Conservation (phyloP, 2,888 invertebrate species). For the Cyrtodaria siliqua region DNA sequence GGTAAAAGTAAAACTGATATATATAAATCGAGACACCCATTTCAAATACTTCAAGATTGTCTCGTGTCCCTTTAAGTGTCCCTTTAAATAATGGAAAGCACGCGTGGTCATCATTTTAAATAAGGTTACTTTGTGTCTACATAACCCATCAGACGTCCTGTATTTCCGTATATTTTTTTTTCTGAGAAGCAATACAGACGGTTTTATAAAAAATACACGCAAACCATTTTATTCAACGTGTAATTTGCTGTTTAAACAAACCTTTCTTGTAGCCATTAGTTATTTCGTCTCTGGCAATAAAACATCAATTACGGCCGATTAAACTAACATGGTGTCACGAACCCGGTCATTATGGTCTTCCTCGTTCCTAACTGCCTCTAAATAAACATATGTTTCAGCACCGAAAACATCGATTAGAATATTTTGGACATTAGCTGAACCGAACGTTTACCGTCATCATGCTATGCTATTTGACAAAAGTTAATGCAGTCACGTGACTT, state of each 20-base stretch:
- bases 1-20: too few relatives aligned
- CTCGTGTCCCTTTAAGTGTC: too few relatives aligned
- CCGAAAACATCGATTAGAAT: slow-evolving; percentile 51
- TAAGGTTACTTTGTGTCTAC: too few relatives aligned
- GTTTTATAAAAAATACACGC: slow-evolving; percentile 45
- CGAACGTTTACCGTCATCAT: too few relatives aligned
- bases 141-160: neutral
- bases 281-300: slow-evolving; percentile 37
- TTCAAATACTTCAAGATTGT: too few relatives aligned
- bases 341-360: slow-evolving; percentile 39
- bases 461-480: too few relatives aligned
- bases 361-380: slow-evolving; percentile 15
- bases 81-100: too few relatives aligned
- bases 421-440: slow-evolving; percentile 24
- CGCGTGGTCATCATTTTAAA: too few relatives aligned
- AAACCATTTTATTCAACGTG: slow-evolving; percentile 44
- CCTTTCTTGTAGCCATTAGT: slow-evolving; percentile 43
- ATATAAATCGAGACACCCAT: too few relatives aligned
- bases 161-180: neutral
- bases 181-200: neutral
- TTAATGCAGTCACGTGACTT: too few relatives aligned
- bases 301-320: slow-evolving; percentile 50
- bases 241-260: slow-evolving; percentile 49
- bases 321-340: slow-evolving; percentile 46
- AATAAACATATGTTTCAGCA: slow-evolving; percentile 53